Evolutionary conservation across 2,888 invertebrate species (phyloP).

Genomic region (Oscheius sp.): DNA sequence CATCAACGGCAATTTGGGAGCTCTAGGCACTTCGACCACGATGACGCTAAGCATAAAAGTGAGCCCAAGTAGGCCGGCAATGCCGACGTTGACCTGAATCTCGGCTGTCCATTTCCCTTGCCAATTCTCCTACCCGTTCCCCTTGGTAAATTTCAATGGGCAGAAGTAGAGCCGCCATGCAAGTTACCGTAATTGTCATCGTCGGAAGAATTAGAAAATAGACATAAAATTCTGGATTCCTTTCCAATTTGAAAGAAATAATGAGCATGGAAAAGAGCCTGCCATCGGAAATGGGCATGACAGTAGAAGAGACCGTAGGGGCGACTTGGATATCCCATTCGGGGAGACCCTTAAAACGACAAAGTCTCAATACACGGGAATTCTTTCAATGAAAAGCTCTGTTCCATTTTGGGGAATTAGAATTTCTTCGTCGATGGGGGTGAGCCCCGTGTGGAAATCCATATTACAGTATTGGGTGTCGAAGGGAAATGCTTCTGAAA

Average conservation of each 20-base stretch:
- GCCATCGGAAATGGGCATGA: conserved; percentile 5
- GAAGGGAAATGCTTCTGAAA: conserved; percentile 23
- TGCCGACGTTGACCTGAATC: conserved; percentile 30
- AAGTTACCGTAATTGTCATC: conserved; percentile 17
- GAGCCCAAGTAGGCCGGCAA: conserved; percentile 23
- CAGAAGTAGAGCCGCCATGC: conserved; percentile 18
- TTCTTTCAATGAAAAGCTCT: conserved; percentile 10
- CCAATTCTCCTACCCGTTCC: neutral
- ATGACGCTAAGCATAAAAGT: conserved; percentile 32
- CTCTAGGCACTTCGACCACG: conserved; percentile 15
- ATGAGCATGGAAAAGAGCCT: conserved; percentile 19
- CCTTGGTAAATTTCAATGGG: conserved; percentile 21
- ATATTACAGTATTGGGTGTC: conserved; percentile 21
- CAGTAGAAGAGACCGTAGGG: neutral
- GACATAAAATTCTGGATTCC: conserved; percentile 27
- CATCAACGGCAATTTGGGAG: conserved; percentile 16
- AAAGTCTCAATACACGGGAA: neutral
- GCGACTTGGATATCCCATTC: conserved; percentile 13
- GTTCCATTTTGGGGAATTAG: neutral
- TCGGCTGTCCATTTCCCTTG: neutral
- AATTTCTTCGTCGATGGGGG: neutral
- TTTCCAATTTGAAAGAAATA: conserved; percentile 4
- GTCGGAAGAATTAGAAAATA: conserved; percentile 25
- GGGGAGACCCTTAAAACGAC: conserved; percentile 24
- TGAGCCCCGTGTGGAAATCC: conserved; percentile 16